Percentiles rank a stretch among this genome's conserved stretches.
Conservation (phyloP, 2,797 vertebrate genomes). For the Carcharodon carcharias region DNA sequence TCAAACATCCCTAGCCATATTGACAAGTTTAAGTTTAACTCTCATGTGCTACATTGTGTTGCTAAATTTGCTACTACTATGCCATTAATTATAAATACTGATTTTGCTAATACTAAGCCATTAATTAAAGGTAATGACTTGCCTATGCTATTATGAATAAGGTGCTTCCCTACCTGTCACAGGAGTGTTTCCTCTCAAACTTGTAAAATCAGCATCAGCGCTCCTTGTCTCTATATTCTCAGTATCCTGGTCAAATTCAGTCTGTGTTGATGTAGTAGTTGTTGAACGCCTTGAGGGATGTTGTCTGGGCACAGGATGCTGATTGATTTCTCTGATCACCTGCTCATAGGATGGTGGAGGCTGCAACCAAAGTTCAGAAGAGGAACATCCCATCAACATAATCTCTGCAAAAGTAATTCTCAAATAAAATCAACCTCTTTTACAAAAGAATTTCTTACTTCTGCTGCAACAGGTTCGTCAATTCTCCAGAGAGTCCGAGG, state of each 20-base stretch:
- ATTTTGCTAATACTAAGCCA: not conserved
- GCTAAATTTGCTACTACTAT: not conserved
- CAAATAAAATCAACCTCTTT: slow-evolving; percentile 31
- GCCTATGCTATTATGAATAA: not conserved
- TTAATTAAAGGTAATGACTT: too few relatives aligned
- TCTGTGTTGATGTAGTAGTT: slow-evolving; percentile 75
- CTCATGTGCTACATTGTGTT: not conserved
- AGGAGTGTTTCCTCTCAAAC: slow-evolving; percentile 49
- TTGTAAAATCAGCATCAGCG: slow-evolving; percentile 52
- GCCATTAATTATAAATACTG: not conserved
- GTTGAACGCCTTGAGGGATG: slow-evolving; percentile 63
- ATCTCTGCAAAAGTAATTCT: not conserved
- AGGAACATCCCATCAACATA: not conserved
- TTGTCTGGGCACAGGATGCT: slow-evolving; percentile 66
- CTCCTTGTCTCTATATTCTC: slow-evolving; percentile 52
- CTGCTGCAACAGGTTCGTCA: slow-evolving; percentile 56
- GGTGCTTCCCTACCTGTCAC: slow-evolving; percentile 50
- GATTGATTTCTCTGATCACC: slow-evolving; percentile 88
- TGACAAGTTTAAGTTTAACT: not conserved
- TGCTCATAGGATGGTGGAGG: slow-evolving; percentile 87
- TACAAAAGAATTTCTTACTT: slow-evolving; percentile 56
- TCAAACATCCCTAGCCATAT: not conserved
- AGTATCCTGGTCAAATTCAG: slow-evolving; percentile 64
- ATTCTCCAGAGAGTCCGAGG: slow-evolving; percentile 32
- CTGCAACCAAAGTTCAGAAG: slow-evolving; percentile 56